A percentile compares a stretch with the other conserved stretches of the same genome.
These are phyloP conservation scores for Thunnus thynnus DNA, from an alignment of 2,113 vertebrate species.

Conservation along the genomic window DNA sequence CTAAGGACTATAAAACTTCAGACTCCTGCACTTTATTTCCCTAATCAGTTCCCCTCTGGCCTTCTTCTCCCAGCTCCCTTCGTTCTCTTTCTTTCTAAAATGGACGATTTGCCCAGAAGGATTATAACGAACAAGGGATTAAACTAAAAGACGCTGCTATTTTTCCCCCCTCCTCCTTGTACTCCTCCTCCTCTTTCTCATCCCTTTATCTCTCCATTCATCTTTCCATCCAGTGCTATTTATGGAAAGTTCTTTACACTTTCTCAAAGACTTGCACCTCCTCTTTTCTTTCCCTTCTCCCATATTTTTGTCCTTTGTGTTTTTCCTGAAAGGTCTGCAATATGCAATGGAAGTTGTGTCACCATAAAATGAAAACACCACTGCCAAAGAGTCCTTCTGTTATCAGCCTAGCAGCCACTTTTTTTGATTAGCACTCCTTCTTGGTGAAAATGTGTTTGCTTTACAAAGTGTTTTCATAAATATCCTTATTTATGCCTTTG, in stretches of 20 bases:
- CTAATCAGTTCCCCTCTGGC: conserved; percentile 45
- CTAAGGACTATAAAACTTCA: conserved; percentile 72
- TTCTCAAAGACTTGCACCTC: conserved; percentile 38
- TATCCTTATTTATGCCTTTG: conserved; percentile 3
- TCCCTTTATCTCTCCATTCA: conserved; percentile 60
- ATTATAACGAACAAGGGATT: conserved; percentile 68
- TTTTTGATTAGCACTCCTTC: neutral
- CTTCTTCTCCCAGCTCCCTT: conserved; percentile 11
- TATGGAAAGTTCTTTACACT: conserved; percentile 53
- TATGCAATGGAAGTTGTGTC: conserved; percentile 68
- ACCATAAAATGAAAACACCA: conserved; percentile 21
- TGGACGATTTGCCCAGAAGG: conserved; percentile 61
- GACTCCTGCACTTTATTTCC: conserved; percentile 82
- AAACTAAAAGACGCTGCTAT: conserved; percentile 77
- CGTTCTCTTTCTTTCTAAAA: conserved; percentile 61
- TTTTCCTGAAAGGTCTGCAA: conserved; percentile 51
- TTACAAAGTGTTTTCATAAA: conserved; percentile 18
- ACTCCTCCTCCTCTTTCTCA: neutral
- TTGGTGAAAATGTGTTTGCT: conserved; percentile 18
- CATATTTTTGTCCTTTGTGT: conserved; percentile 26
- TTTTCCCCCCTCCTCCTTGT: conserved; percentile 23
- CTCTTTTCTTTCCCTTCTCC: conserved; percentile 15
- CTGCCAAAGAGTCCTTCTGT: conserved; percentile 53
- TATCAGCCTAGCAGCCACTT: conserved; percentile 17
- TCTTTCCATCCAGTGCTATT: conserved; percentile 57